Percentiles rank a stretch among this genome's conserved stretches.
These are phyloP conservation scores for Sebastes oblongus DNA, from an alignment of 2,797 vertebrate genomes.

Conservation along the genomic window DNA sequence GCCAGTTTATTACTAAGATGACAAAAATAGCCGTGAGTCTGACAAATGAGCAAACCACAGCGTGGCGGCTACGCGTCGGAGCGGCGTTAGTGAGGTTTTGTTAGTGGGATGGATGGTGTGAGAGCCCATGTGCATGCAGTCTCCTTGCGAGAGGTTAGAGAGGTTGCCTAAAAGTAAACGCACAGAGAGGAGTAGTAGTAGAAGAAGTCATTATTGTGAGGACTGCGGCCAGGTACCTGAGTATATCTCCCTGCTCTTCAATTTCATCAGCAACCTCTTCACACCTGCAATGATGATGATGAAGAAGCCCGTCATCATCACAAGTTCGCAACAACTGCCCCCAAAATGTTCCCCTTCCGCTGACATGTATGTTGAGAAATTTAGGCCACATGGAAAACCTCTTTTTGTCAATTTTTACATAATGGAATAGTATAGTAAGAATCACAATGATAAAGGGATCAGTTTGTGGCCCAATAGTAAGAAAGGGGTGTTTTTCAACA, in stretches of 20 bases:
- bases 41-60: slow-evolving; percentile 10
- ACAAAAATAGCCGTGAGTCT: slow-evolving; percentile 23
- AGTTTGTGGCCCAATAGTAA: background rate
- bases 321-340: slow-evolving; percentile 32
- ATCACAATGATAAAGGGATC: background rate
- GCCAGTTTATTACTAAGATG: slow-evolving; percentile 2
- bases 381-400: background rate
- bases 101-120: slow-evolving; percentile 67
- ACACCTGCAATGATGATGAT: slow-evolving; percentile 77
- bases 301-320: slow-evolving; percentile 74
- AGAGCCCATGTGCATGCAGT: slow-evolving; percentile 45
- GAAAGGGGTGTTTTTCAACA: background rate
- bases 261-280: slow-evolving; percentile 83
- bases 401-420: background rate
- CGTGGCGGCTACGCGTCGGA: background rate
- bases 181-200: slow-evolving; percentile 14
- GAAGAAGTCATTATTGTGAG: slow-evolving; percentile 39
- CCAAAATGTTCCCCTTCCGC: slow-evolving; percentile 7
- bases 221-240: slow-evolving; percentile 76
- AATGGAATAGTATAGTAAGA: too few relatives aligned
- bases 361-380: slow-evolving; percentile 1
- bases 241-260: slow-evolving; percentile 84
- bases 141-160: slow-evolving; percentile 38
- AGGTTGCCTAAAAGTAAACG: slow-evolving; percentile 22
- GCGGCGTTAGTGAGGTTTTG: slow-evolving; percentile 29